Evolutionary conservation across 2,113 vertebrate genomes (phyloP), one percentile per base, ranked within the genome.

Genomic region (Nycticebus coucang): DNA sequence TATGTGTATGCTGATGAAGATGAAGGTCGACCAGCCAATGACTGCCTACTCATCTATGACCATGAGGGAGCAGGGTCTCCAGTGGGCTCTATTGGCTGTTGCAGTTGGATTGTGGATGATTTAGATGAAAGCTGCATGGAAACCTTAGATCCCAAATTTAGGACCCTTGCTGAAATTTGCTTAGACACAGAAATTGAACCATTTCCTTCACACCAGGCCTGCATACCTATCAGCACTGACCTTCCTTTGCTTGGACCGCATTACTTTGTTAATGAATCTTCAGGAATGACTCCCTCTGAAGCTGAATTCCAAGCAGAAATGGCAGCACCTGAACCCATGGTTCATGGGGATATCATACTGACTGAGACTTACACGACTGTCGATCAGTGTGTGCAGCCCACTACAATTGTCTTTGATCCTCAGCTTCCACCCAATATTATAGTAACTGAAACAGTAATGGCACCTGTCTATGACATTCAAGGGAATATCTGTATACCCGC

Each of bases 151-250:
- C 98, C 99, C 35, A 99, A 99, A 98, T 99, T 99, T 97, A 99
- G 98, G 98, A 99, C 99, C 9, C 96, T 99, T 30, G 99, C 99
- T 59, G 99, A 99, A 97, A 99, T 99, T 96, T 99, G 99, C 97
- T 97, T 98, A 75, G 99, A 99, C 41, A 98, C 98, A 28, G 91
- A 98, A 91, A 97, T 99, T 0, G 98, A 98, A 79, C 98, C 98
- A 24, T 98, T 98, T 95, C 98, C 98, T 68, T 98, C 98, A n/a
- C 98, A 97, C 33, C 94, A 96, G 10, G 95, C 98, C 86, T 98
- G 98, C 97, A 97, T 98, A 55, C 82, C 96, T 0, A 33, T 98
- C 93, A 98, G 95, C 0, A 64, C 98, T 12, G 98, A 98, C 35
- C 98, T 99, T 41, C 98, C 98, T 0, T 96, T 98, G 35, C 98